Evolutionary conservation across 1,140 invertebrate genomes (phyloP), one percentile per base, ranked within the genome.

Genomic region (Brachionus asplanchnoidis): DNA sequence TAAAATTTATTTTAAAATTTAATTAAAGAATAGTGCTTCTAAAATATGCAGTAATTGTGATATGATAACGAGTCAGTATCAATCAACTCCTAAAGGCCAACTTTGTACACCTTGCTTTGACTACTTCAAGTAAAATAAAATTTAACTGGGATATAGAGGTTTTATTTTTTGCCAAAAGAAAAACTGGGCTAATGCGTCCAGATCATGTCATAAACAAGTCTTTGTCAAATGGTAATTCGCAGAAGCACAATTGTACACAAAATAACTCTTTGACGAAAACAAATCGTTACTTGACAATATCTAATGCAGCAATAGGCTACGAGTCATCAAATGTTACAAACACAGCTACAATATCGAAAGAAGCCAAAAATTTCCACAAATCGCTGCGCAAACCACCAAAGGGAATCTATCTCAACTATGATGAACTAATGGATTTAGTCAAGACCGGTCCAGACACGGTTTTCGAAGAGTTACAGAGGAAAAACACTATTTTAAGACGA

Each of bases 371-470:
- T 60, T 82, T 82, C 23, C 79, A 82, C 12, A 82, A 82, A 32
- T 82, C 79, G 6, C 44, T 82, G 90, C 93, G 95, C 87, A 95
- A 95, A 88, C 94, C 96, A 85, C 96, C 96, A 40, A 93, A 94
- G 86, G 96, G 96, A 89, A 97, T 99, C 94, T 95, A 96, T 91
- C 94, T 98, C 88, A 97, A 96, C 92, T 94, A 97, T 89, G 96
- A 97, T 89, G 96, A 97, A 92, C 92, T 98, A 87, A 93, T 94
- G 84, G 93, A 94, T 68, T 93, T 97, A 91, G 95, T 95, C 44
- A 93, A 82, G 36, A 23, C 23, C 46, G 73, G 73, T 9, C 17
- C 73, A 12, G 9, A 77, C 11, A 77, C 23, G 11, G 42, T 50
- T 46, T 77, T 77, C 26, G 73, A 77, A 46, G 73, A 77, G 23